Percentiles rank a stretch among this genome's conserved stretches.
Evolutionary conservation across 1,140 invertebrate species (phyloP).

Genomic region (Tigriopus japonicus): DNA sequence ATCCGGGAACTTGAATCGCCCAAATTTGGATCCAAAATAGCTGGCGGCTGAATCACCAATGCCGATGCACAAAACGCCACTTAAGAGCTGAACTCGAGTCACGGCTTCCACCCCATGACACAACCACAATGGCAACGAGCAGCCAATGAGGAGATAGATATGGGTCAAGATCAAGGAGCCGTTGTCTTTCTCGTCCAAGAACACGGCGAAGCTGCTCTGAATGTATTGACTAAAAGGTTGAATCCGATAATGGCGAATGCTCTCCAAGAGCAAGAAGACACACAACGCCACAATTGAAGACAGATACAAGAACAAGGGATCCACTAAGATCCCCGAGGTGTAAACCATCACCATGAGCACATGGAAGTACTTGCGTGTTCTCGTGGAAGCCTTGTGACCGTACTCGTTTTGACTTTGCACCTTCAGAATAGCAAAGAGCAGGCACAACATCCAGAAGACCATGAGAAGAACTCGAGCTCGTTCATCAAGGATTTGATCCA

Average conservation of each 20-base stretch:
- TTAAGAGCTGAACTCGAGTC: constrained; percentile 19
- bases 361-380: constrained; percentile 24
- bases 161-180: constrained; percentile 25
- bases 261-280: constrained; percentile 22
- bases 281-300: constrained; percentile 20
- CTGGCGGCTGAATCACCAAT: constrained; percentile 27
- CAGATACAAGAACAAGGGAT: constrained; percentile 21
- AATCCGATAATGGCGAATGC: constrained; percentile 19
- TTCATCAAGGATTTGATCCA: background rate
- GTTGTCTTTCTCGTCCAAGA: constrained; percentile 25
- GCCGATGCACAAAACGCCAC: constrained; percentile 26
- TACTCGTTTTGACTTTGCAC: background rate
- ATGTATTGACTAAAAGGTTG: constrained; percentile 20
- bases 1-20: constrained; percentile 22
- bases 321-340: constrained; percentile 22
- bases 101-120: constrained; percentile 6
- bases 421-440: background rate
- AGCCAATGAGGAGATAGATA: constrained; percentile 25
- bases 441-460: background rate
- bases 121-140: constrained; percentile 24
- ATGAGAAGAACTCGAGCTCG: background rate
- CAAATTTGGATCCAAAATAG: constrained; percentile 22
- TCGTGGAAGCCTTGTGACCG: constrained; percentile 9
- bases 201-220: constrained; percentile 20
- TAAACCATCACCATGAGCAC: constrained; percentile 22